A percentile compares a stretch with the other conserved stretches of the same genome.
These are phyloP conservation scores for Karalla daura DNA, from an alignment of 2,797 vertebrate genomes.

Conservation along the genomic window DNA sequence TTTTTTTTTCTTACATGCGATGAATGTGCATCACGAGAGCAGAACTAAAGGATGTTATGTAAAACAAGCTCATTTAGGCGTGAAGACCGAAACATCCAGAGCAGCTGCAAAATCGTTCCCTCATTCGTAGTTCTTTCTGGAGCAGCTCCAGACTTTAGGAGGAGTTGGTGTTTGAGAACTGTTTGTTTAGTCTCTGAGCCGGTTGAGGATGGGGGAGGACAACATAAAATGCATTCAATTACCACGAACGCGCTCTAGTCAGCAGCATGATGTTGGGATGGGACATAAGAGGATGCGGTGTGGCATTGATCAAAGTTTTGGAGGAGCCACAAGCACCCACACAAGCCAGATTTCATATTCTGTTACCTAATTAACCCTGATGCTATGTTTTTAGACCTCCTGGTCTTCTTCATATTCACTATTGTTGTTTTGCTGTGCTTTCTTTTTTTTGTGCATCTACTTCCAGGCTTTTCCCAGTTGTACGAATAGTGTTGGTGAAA, in stretches of 20 bases:
- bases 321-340: neutral
- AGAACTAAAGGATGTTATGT: conserved; percentile 51
- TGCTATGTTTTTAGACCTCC: neutral
- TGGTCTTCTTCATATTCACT: neutral
- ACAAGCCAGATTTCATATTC: neutral
- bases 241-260: conserved; percentile 34
- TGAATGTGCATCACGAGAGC: conserved; percentile 32
- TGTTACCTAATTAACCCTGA: neutral
- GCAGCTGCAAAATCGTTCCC: conserved; percentile 32
- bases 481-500: too few relatives aligned
- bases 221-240: conserved; percentile 42
- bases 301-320: conserved; percentile 6
- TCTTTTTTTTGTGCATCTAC: too few relatives aligned
- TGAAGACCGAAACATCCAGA: conserved; percentile 34
- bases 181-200: conserved; percentile 28
- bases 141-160: conserved; percentile 25
- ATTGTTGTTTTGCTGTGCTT: too few relatives aligned
- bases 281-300: conserved; percentile 1
- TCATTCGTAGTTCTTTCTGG: conserved; percentile 28
- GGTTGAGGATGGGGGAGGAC: conserved; percentile 21
- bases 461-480: neutral
- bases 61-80: conserved; percentile 54
- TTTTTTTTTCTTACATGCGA: conserved; percentile 24
- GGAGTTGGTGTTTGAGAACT: conserved; percentile 40
- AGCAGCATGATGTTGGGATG: conserved; percentile 19